Evolutionary conservation across 37 sponge, comb jelly and placozoan species (phyloP), one percentile per base, ranked within the genome.

Genomic region (Bolinopsis microptera): DNA sequence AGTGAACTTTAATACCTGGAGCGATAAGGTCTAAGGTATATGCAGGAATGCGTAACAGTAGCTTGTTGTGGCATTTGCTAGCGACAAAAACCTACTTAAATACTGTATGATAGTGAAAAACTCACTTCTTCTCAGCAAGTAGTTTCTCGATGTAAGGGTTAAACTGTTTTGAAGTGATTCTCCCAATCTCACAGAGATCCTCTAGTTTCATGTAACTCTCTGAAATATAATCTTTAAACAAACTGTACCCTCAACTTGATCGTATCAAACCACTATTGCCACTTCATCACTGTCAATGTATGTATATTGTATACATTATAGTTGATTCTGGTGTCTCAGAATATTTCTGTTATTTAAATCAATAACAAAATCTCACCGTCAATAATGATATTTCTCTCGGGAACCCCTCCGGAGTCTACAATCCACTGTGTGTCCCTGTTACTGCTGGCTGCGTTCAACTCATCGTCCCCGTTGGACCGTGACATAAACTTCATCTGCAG

Each of bases 401-500:
- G n/a, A 24, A 26, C 61, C 1, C 13, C 90, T 25, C 36, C 61
- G 13, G 80, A 77, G 1, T 86, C 61, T 38, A 41, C 27, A 26
- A 86, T 37, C 90, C 90, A 86, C 90, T 86, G 32, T 9, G 61
- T 86, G 30, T 86, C 90, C 61, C 90, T 86, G 26, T 24, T 13
- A 39, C 61, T 26, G 40, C 25, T 27, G 5, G 21, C 35, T 39
- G 61, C 30, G 3, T 24, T 22, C 13, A 41, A 8, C 0, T 86
- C 90, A 40, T 24, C 61, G 39, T 25, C 28, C 0, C 28, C 90
- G 61, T 48, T 5, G n/a, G 90, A 86, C 25, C 90, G 34, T 16
- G 90, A 86, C 90, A 86, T 86, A 27, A 86, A 86, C 48, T 86
- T 86, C 90, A 86, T 86, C 48, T 86, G 90, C 3, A 41, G 16